Evolutionary conservation across 2,797 vertebrate genomes (phyloP).

Genomic region (Tragopan temminckii): DNA sequence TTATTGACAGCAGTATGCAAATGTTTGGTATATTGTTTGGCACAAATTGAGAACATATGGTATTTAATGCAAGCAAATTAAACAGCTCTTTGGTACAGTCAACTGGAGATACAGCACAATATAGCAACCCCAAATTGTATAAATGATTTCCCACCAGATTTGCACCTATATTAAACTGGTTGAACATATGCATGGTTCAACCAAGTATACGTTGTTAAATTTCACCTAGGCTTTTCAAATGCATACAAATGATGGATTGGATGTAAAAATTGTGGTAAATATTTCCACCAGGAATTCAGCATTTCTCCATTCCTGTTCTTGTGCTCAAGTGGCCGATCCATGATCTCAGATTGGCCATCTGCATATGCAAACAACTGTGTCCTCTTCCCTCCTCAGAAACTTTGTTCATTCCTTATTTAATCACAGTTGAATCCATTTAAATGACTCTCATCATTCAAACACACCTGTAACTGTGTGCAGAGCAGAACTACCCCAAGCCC

Average conservation of each 20-base stretch:
- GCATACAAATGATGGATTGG: not conserved
- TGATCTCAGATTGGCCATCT: not conserved
- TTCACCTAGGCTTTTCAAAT: not conserved
- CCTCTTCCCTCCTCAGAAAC: not conserved
- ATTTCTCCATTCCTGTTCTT: not conserved
- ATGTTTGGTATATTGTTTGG: not conserved
- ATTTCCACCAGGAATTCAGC: not conserved
- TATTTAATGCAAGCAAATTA: not conserved
- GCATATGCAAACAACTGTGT: rapidly evolving
- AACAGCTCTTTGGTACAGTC: not conserved
- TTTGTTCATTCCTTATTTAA: not conserved
- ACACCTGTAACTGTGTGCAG: not conserved
- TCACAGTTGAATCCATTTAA: not conserved
- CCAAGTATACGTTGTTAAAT: not conserved
- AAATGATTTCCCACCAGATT: not conserved
- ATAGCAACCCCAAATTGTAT: not conserved
- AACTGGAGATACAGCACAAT: not conserved
- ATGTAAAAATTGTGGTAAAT: not conserved
- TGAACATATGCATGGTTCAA: not conserved
- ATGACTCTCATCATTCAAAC: not conserved
- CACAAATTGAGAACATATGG: not conserved
- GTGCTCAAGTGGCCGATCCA: rapidly evolving
- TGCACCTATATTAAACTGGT: not conserved
- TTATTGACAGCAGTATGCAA: not conserved
- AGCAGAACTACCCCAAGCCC: not conserved